phyloP scores from a whole-genome alignment of 2,888 invertebrate genomes.

The Chalcis sispes region DNA sequence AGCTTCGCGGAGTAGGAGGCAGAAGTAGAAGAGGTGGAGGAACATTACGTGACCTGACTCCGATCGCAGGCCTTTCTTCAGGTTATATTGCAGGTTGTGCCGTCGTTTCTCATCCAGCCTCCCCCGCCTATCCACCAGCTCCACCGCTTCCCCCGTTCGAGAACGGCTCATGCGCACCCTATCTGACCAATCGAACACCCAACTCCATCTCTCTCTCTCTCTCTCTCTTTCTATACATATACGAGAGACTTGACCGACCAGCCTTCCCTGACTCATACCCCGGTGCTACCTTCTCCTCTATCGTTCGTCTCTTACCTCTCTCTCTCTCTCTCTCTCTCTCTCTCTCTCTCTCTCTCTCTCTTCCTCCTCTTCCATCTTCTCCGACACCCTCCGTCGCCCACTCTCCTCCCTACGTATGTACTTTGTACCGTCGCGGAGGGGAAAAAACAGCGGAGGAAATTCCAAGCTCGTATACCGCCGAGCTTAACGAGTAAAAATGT shows the following conservation, averaged over 20 bases:
- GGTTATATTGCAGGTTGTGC: constrained; percentile 73
- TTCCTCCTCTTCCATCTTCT: neutral
- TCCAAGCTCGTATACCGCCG: constrained; percentile 14
- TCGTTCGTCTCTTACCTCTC: constrained; percentile 10
- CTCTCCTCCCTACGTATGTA: constrained; percentile 32
- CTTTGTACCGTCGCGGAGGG: constrained; percentile 3
- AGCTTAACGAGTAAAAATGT: constrained; percentile 55
- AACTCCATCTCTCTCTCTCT: constrained; percentile 36
- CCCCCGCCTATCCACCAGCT: neutral
- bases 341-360: neutral
- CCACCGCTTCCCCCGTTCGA: neutral
- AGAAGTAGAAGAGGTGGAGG: constrained; percentile 69
- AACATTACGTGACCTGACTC: constrained; percentile 76
- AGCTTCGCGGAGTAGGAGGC: neutral
- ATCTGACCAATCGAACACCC: constrained; percentile 76
- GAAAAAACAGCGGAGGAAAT: constrained; percentile 24
- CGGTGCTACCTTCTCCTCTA: constrained; percentile 16
- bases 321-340: neutral
- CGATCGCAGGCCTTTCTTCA: constrained; percentile 70
- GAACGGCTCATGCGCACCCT: constrained; percentile 70
- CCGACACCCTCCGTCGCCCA: neutral
- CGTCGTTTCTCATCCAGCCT: constrained; percentile 72
- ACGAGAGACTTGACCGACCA: constrained; percentile 52
- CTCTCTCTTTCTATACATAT: constrained; percentile 12
- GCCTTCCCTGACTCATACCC: neutral